Evolutionary conservation across 2,113 vertebrate species (phyloP), one percentile per base, ranked within the genome.

Genomic region (Eleginops maclovinus): DNA sequence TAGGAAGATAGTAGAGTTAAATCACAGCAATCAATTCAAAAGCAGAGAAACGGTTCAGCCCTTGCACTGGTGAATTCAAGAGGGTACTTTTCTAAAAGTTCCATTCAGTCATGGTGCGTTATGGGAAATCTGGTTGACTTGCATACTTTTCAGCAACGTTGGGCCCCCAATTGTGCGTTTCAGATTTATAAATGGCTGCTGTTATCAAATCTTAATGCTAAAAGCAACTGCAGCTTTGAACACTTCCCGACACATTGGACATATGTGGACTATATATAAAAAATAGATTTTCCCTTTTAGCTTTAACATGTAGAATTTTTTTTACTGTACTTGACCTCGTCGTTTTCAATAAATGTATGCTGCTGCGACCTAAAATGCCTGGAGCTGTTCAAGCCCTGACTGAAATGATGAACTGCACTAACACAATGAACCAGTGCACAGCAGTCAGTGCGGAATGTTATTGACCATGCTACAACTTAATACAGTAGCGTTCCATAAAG

Each of bases 151-250:
- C 19, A 49, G 51, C 15, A 54, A 24, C 1, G 3, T 22, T 36
- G 16, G 44, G 5, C 3, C 26, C 51, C 47, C 41, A 70, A 1
- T 69, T 49, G 40, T 47, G 67, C 9, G 2, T 73, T 73, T 74
- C 43, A 24, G 21, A 72, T 61, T 66, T 50, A 72, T 55, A 72
- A 63, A 80, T 67, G 61, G 31, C 62, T 59, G 9, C 24, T 67
- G 16, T 44, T 47, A 43, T 84, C 15, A 81, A 81, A 87, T 65
- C 36, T 86, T 79, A 75, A 83, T 85, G 43, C 43, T 76, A 73
- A 87, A 83, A 86, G 69, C 68, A 26, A 40, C 17, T 49, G 4
- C 31, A 60, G 31, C 61, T 14, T 26, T n/a, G 0, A 15, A 16
- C 19, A 6, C 19, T 15, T 36, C 59, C 14, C n/a, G 26, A 19